Evolutionary conservation across 2,888 invertebrate genomes (phyloP), one percentile per base, ranked within the genome.

Genomic region (Scaptomyza reducta): DNA sequence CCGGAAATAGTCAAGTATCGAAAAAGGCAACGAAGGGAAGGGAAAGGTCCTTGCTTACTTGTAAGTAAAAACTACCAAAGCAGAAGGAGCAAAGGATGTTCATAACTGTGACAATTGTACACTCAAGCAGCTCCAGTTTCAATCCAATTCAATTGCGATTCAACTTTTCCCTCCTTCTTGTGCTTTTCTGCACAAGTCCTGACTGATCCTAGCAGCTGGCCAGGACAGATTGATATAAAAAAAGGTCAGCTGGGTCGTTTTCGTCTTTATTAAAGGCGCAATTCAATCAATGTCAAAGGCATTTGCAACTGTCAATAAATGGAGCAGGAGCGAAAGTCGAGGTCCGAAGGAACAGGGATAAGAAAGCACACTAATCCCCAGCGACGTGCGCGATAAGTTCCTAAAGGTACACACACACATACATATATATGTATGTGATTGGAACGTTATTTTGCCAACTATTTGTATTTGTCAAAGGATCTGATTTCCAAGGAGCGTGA

Each of bases 391-490:
- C 80, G 71, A 59, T 81, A 70, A 67, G 70, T 73, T 64, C 41
- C 44, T 25, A 46, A 53, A 45, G 54, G 56, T 35, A 57, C 53
- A 53, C 53, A 22, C 3, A 22, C 22, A 22, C 22, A 22, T 22
- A 22, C 22, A 22, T 3, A 22, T 5, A 22, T 22, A 1, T 22
- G 5, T 22, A 22, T 22, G 22, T 0, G n/a, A 42, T 31, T n/a
- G 49, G 41, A 53, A 45, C 51, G 58, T 31, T 51, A 57, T 57
- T 78, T 78, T 57, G 73, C 71, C 65, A 69, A 65, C 74, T 85
- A 81, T 81, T 85, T 83, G 81, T 80, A 80, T 80, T 76, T 85
- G 81, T 81, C 85, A 82, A 85, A 84, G 74, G 77, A 64, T 76
- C 83, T 61, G 83, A 77, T 77, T 82, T 70, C 65, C 38, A 29